phyloP scores from a whole-genome alignment of 2,888 invertebrate species.

The Diadegma fenestrale region DNA sequence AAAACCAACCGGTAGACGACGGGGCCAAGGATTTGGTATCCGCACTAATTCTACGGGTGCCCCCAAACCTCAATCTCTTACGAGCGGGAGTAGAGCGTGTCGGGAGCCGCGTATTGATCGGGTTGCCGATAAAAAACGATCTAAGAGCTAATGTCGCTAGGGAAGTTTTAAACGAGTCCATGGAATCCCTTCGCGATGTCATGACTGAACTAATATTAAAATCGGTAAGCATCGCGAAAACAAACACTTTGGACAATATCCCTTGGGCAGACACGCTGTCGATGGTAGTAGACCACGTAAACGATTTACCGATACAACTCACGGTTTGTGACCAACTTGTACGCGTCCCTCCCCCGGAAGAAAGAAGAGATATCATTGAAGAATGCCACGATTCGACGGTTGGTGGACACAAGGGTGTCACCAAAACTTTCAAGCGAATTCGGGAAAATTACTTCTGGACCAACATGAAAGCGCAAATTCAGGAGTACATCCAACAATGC shows the following conservation, averaged over 20 bases:
- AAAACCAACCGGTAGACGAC: conserved; percentile 43
- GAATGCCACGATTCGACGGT: conserved; percentile 35
- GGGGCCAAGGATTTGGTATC: conserved; percentile 34
- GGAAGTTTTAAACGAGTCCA: conserved; percentile 22
- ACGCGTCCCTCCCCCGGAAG: neutral
- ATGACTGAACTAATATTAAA: conserved; percentile 9
- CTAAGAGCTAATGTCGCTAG: neutral
- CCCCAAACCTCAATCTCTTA: neutral
- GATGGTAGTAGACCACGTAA: neutral
- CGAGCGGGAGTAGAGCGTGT: conserved; percentile 9
- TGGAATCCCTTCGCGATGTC: conserved; percentile 30
- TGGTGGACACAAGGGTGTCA: conserved; percentile 33
- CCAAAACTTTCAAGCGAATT: neutral
- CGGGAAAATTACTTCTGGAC: conserved; percentile 47
- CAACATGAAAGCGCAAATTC: conserved; percentile 57
- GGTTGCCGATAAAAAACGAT: conserved; percentile 33
- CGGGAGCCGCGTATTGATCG: neutral
- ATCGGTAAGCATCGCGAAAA: conserved; percentile 53
- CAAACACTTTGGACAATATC: conserved; percentile 23
- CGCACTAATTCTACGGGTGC: neutral
- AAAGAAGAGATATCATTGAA: conserved; percentile 26
- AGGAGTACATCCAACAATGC: conserved; percentile 58
- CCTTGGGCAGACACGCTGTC: conserved; percentile 30
- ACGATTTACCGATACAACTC: neutral
- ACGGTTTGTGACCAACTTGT: conserved; percentile 18